Evolutionary conservation across 2,888 invertebrate genomes (phyloP), one percentile per base, ranked within the genome.

Genomic region (Mamestra brassicae): DNA sequence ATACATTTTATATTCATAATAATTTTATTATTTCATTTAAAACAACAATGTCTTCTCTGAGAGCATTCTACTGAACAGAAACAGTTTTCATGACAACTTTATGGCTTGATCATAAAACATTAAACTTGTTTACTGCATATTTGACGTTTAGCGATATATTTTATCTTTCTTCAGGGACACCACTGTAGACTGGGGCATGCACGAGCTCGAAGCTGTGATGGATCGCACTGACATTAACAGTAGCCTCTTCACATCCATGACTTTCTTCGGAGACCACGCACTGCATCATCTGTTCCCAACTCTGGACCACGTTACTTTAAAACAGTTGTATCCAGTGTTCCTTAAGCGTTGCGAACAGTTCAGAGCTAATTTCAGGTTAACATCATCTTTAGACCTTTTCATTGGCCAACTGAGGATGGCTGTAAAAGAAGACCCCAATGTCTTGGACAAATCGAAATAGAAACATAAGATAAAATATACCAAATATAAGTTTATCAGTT

Each of bases 201-300:
- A 97, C 85, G 98, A 98, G 92, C 89, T 98, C 62, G 98, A 98
- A 90, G 97, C 98, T 0, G 97, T 98, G 0, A 97, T 98, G 88
- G 98, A 98, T 89, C 97, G 98, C 47, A 95, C 95, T 4, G 97
- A 98, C 76, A 95, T 98, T 38, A 97, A 97, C 65, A 97, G 97
- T 6, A 97, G 96, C 17, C 95, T 97, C 55, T 97, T 98, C 89
- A 93, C 97, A 71, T 97, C 97, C 4, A 92, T 98, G 86, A 97
- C 98, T 0, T 97, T 97, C 88, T 98, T 98, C 85, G 98, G 98
- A 0, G 97, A 98, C 74, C 98, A 98, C 89, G 95, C 97, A 0
- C 94, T 98, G 4, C 98, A 98, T 90, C 98, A 98, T 92, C 93
- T 98, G 45, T 97, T 98, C 86, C 98, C 98, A 0, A 98, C 98